Conservation (phyloP, 2,797 vertebrate species). For the Hypotaenidia okinawae region DNA sequence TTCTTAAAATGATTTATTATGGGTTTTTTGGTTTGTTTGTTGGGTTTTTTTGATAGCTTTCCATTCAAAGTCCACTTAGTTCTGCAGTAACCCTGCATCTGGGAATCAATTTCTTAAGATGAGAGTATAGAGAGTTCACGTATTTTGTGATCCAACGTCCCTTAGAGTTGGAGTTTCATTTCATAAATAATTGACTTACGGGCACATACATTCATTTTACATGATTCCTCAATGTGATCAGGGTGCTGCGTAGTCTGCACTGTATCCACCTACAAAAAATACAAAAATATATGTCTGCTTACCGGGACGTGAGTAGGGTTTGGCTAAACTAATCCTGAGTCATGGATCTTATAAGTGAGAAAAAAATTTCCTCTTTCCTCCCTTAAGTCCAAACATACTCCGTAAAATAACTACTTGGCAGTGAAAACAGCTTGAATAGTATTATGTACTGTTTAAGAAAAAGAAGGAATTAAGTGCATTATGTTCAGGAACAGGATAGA, state of each 20-base stretch:
- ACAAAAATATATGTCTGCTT: slow-evolving; percentile 81
- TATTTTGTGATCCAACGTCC: slow-evolving; percentile 73
- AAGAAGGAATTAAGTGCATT: background rate
- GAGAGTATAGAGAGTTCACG: slow-evolving; percentile 32
- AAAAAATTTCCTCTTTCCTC: slow-evolving; percentile 16
- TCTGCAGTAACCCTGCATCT: slow-evolving; percentile 65
- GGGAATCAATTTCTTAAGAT: slow-evolving; percentile 68
- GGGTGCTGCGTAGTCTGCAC: slow-evolving; percentile 74
- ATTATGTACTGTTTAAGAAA: background rate
- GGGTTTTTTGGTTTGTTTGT: background rate
- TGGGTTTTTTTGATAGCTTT: background rate
- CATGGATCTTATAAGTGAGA: background rate
- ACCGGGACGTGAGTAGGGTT: slow-evolving; percentile 67
- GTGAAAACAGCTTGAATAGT: background rate
- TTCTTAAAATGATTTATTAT: background rate
- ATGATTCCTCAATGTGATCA: slow-evolving; percentile 78
- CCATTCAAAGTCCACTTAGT: slow-evolving; percentile 51
- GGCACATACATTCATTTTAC: slow-evolving; percentile 81
- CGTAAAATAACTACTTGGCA: background rate
- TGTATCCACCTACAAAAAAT: slow-evolving; percentile 81
- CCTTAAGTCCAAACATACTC: slow-evolving; percentile 26
- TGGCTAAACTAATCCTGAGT: slow-evolving; percentile 50
- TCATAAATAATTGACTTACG: slow-evolving; percentile 76
- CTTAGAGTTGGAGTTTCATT: slow-evolving; percentile 71
- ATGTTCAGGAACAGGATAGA: background rate